Evolutionary conservation across 2,888 invertebrate species (phyloP), one percentile per base, ranked within the genome.

Genomic region (Hemithea aestivaria): DNA sequence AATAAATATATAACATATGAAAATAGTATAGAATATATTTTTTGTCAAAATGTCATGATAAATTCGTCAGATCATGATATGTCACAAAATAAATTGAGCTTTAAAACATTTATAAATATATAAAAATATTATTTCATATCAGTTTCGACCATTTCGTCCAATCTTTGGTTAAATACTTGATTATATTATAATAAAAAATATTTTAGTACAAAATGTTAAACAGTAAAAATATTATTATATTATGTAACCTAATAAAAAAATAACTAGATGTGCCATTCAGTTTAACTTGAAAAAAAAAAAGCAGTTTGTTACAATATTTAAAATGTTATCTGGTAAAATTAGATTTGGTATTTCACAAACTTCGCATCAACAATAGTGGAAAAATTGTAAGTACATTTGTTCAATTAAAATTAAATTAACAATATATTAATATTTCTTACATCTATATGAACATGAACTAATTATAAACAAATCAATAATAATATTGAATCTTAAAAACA

Each of bases 121-220:
- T 11, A 25, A 10, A 25, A 10, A 30, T 20, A 9, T 20, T 10
- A 27, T 8, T 20, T 24, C 8, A 12, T 20, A 26, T 25, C 2
- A 20, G 7, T 2, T n/a, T 26, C 11, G 12, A 28, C 24, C 10
- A 2, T 21, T 29, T 28, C 23, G 12, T 25, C 23, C 10, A 40
- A 46, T 53, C 52, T 53, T 53, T 53, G 52, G 52, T 53, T 40
- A 46, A 30, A 45, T 8, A 12, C 3, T 8, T 26, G 25, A 10
- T 11, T 20, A 6, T 10, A 1, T 8, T 12, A 8, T 11, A 7
- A 29, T 28, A 10, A 9, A 20, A 7, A 10, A 23, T 9, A 12
- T 22, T 3, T 7, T 5, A 20, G 33, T 24, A 28, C 11, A 23
- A 26, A 8, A 3, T 10, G 6, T 7, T 26, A 26, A 1, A 29